Percentiles rank a stretch among this genome's conserved stretches.
Evolutionary conservation across 2,888 invertebrate genomes (phyloP).

Genomic region (Steromphala cineraria): DNA sequence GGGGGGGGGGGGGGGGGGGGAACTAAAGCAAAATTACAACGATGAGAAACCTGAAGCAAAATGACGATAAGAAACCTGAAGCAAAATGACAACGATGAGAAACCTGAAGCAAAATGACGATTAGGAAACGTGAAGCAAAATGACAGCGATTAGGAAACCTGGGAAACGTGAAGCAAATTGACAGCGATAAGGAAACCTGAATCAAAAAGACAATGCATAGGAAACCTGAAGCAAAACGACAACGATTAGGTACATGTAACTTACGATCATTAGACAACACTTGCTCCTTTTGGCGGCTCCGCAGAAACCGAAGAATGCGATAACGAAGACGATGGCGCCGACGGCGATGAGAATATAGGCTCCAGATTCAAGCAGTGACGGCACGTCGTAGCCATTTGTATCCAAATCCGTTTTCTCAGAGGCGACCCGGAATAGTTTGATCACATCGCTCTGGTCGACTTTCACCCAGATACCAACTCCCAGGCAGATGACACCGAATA

Average conservation of each 20-base stretch:
- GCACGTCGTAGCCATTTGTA: background rate
- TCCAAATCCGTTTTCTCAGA: background rate
- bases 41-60: too few relatives aligned
- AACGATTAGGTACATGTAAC: background rate
- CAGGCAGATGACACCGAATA: conserved; percentile 10
- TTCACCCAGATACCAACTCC: conserved; percentile 20
- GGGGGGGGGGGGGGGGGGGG: too few relatives aligned
- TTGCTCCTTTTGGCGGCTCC: conserved; percentile 17
- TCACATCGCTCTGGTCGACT: conserved; percentile 4
- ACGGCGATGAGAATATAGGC: conserved; percentile 18
- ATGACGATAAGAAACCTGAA: too few relatives aligned
- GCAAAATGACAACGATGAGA: too few relatives aligned
- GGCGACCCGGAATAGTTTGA: background rate
- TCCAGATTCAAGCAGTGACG: conserved; percentile 12
- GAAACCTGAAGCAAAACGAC: background rate
- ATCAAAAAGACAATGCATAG: too few relatives aligned
- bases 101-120: too few relatives aligned
- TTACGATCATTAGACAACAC: conserved; percentile 12
- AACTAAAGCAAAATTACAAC: too few relatives aligned
- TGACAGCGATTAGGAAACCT: too few relatives aligned
- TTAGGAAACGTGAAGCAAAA: too few relatives aligned
- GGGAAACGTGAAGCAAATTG: too few relatives aligned
- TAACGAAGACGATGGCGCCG: conserved; percentile 13
- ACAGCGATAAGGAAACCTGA: too few relatives aligned
- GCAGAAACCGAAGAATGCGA: conserved; percentile 22